A percentile compares a stretch with the other conserved stretches of the same genome.
Evolutionary conservation across 2,888 invertebrate species (phyloP).

Genomic region (Ceriagrion tenellum): DNA sequence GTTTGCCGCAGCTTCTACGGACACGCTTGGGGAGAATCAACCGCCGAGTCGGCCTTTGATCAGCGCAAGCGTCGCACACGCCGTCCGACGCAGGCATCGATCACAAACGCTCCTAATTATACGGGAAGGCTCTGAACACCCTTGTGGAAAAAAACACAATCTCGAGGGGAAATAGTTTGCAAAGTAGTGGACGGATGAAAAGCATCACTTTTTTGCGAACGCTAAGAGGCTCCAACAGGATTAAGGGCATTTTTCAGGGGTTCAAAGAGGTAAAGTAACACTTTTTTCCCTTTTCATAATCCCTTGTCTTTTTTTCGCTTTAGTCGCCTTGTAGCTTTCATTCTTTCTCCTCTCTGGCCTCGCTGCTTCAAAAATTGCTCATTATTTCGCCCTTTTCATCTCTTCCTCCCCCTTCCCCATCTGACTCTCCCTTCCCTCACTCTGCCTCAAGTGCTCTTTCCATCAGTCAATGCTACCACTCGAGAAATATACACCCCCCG

Average conservation of each 20-base stretch:
- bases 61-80: neutral
- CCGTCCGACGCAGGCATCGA: neutral
- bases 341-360: neutral
- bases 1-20: neutral
- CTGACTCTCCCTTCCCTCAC: no score
- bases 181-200: neutral
- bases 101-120: constrained; percentile 7
- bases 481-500: no score
- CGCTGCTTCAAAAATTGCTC: neutral
- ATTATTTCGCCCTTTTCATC: neutral
- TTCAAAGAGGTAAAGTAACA: neutral
- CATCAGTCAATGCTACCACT: no score
- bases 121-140: neutral
- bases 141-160: neutral
- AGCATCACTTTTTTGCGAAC: neutral
- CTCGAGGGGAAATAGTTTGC: neutral
- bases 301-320: neutral
- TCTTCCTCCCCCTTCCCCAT: no score
- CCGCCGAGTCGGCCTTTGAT: neutral
- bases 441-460: no score
- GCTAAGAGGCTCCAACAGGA: neutral
- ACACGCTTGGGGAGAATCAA: neutral
- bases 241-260: neutral
- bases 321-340: neutral
- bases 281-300: constrained; percentile 6